Percentiles rank a stretch among this genome's conserved stretches.
These are phyloP conservation scores for Chaenocephalus aceratus DNA, from an alignment of 2,113 vertebrate genomes.

Conservation along the genomic window DNA sequence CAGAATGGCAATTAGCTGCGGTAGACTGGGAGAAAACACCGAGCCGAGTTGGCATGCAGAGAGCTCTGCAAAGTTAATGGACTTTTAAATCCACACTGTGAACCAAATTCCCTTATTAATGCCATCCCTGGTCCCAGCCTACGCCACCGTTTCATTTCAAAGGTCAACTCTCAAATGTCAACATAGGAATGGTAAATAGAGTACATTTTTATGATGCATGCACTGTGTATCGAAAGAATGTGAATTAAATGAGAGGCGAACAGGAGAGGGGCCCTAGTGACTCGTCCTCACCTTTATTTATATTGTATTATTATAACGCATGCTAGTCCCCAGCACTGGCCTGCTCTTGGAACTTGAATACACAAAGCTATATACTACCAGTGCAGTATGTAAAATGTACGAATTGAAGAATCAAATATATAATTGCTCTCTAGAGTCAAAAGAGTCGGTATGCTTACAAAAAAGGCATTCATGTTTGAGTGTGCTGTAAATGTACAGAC, in stretches of 20 bases:
- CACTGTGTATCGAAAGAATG: slow-evolving; percentile 45
- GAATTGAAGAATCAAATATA: neutral
- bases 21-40: slow-evolving; percentile 74
- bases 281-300: neutral
- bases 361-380: neutral
- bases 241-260: slow-evolving; percentile 16
- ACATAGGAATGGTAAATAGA: slow-evolving; percentile 78
- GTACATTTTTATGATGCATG: slow-evolving; percentile 71
- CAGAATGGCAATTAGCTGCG: slow-evolving; percentile 83
- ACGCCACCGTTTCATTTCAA: slow-evolving; percentile 78
- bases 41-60: slow-evolving; percentile 79
- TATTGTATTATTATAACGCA: neutral
- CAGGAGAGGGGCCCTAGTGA: neutral
- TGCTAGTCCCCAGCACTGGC: neutral
- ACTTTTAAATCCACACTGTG: slow-evolving; percentile 84
- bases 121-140: slow-evolving; percentile 73
- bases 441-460: too few relatives aligned
- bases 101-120: slow-evolving; percentile 84
- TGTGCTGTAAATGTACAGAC: too few relatives aligned
- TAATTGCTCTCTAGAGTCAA: neutral
- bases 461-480: too few relatives aligned
- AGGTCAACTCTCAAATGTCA: slow-evolving; percentile 86
- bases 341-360: neutral
- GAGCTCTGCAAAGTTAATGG: slow-evolving; percentile 83
- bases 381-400: neutral